Evolutionary conservation across 2,113 vertebrate species (phyloP).

Genomic region (Plestiodon gilberti): DNA sequence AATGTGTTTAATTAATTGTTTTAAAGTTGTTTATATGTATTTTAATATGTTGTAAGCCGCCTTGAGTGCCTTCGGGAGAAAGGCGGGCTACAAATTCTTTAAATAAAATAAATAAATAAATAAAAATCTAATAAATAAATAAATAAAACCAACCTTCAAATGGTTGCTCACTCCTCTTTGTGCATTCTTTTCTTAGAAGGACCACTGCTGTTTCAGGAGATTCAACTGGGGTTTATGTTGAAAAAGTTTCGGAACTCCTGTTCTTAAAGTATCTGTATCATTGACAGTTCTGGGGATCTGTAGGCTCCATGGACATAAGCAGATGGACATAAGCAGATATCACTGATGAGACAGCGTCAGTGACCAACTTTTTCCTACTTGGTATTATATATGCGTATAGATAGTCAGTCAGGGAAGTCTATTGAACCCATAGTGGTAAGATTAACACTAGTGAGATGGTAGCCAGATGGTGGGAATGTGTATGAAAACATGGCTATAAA

Average conservation of each 20-base stretch:
- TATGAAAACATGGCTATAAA: not conserved
- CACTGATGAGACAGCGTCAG: no score
- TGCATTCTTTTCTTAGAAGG: slow-evolving; percentile 3
- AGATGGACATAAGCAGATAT: no score
- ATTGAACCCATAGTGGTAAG: not conserved
- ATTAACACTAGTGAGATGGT: not conserved
- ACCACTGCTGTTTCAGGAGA: not conserved
- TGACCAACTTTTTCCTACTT: not conserved
- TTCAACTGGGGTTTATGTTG: not conserved
- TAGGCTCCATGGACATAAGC: not conserved
- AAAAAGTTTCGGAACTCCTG: not conserved
- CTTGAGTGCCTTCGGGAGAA: no score
- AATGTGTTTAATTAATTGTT: no score
- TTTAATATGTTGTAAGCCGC: no score
- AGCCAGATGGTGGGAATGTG: not conserved
- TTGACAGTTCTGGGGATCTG: not conserved
- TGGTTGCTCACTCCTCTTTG: slow-evolving; percentile 30
- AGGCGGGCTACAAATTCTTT: no score
- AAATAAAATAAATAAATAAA: no score
- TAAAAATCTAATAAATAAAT: no score
- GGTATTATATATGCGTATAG: not conserved
- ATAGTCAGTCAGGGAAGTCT: not conserved
- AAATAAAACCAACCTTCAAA: slow-evolving; percentile 49
- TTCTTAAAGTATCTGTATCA: not conserved
- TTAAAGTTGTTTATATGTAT: no score